Percentiles rank a stretch among this genome's conserved stretches.
phyloP scores from a whole-genome alignment of 2,888 invertebrate species.

The Papilio demoleus region DNA sequence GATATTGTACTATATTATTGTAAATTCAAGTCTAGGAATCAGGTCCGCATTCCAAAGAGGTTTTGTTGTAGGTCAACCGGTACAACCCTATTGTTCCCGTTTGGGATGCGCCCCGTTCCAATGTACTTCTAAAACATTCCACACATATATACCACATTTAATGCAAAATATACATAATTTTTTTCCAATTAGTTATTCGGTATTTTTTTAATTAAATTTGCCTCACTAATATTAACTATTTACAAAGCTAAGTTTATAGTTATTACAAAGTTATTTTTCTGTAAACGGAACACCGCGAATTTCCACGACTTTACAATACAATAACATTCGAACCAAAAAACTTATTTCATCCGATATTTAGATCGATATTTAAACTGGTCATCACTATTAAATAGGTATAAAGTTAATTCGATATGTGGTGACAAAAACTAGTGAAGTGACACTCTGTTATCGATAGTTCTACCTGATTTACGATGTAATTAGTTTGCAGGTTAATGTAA shows the following conservation, averaged over 20 bases:
- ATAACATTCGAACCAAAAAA: no score
- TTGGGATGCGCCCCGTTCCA: constrained; percentile 18
- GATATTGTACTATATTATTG: neutral
- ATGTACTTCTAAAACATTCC: constrained; percentile 3
- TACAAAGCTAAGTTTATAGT: no score
- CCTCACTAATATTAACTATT: no score
- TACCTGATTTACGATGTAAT: constrained; percentile 7
- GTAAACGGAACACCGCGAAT: no score
- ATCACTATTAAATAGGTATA: neutral
- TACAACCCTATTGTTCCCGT: constrained; percentile 28
- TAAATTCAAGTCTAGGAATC: constrained; percentile 32
- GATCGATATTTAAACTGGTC: neutral
- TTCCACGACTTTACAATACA: no score
- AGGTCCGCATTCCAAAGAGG: constrained; percentile 32
- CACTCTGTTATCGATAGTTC: constrained; percentile 12
- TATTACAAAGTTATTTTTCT: no score
- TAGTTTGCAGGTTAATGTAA: neutral
- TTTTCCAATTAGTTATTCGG: no score
- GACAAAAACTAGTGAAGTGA: constrained; percentile 18
- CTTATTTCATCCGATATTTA: neutral
- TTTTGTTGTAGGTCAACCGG: constrained; percentile 38
- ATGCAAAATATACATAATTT: no score
- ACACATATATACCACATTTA: neutral
- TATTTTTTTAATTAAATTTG: no score
- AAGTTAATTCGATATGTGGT: neutral